Conservation (phyloP, 2,113 vertebrate species). For the Sclerurus mexicanus region DNA sequence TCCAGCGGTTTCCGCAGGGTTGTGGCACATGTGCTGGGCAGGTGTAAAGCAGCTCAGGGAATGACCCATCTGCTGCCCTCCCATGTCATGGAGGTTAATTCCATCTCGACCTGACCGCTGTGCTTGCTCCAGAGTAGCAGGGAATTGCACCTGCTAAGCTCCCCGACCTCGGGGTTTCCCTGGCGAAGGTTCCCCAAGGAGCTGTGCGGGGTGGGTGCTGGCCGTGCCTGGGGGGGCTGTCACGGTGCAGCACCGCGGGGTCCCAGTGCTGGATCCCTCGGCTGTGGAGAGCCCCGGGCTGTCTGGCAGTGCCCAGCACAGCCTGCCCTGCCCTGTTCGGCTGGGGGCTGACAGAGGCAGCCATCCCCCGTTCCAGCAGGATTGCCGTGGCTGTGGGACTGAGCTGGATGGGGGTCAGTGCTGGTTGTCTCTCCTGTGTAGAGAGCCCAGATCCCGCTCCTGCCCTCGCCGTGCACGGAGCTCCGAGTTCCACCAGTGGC, state of each 20-base stretch:
- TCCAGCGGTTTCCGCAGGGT: not conserved
- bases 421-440: not conserved
- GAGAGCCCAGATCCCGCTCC: not conserved
- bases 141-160: not conserved
- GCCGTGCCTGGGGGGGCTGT: too few relatives aligned
- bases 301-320: too few relatives aligned
- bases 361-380: not conserved
- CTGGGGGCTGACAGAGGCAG: too few relatives aligned
- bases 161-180: not conserved
- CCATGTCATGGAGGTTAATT: not conserved
- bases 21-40: accelerated
- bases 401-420: not conserved
- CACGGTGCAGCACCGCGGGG: too few relatives aligned
- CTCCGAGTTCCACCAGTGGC: not conserved
- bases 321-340: too few relatives aligned
- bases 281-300: too few relatives aligned
- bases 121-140: not conserved
- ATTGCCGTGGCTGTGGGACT: not conserved
- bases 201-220: not conserved
- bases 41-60: not conserved
- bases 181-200: not conserved
- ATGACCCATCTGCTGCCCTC: not conserved
- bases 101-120: not conserved
- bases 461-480: not conserved
- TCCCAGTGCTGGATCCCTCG: too few relatives aligned